Evolutionary conservation across 1,140 invertebrate species (phyloP), one percentile per base, ranked within the genome.

Genomic region (Scaptomyza montana): DNA sequence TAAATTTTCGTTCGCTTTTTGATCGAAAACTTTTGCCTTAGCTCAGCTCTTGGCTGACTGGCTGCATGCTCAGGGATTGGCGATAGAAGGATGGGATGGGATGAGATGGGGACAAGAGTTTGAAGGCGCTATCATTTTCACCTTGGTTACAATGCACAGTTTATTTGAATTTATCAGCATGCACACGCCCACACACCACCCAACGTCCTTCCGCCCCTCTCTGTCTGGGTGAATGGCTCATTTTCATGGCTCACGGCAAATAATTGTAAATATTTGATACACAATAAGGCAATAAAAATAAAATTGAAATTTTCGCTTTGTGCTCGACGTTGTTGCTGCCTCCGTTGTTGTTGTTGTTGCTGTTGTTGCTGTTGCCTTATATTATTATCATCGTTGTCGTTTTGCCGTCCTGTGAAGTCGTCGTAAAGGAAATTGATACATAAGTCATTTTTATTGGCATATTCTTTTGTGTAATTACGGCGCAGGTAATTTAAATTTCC

Each of bases 261-360:
- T 90, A 90, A 90, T 90, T 90, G 87, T 90, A 90, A 90, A 90
- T 90, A 90, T 90, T 90, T 90, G 87, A 90, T 90, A 87, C 82
- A 90, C 85, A 90, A 90, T 90, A 90, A 86, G 86, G 86, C 86
- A 90, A 90, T 89, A 89, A 90, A 90, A 82, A 87, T 86, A 90
- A 89, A 89, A 89, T 89, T 89, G 84, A 89, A 89, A 87, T 89
- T 70, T 87, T 74, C 81, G 74, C 81, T 53, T 33, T 33, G 3
- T 33, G 30, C 30, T 6, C 5, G 30, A 5, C 30, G 30, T 25
- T 1, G 21, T 25, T 25, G 30, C 30, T 5, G 30, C 30, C 30
- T 3, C 1, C 5, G 30, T 5, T 7, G 49, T 28, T 49, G 16
- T 12, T 19, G 5, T 28, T 45, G 56, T 12, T 19, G 5, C 19